Evolutionary conservation across 2,888 invertebrate species (phyloP).

Genomic region (Ypsolopha sequella): DNA sequence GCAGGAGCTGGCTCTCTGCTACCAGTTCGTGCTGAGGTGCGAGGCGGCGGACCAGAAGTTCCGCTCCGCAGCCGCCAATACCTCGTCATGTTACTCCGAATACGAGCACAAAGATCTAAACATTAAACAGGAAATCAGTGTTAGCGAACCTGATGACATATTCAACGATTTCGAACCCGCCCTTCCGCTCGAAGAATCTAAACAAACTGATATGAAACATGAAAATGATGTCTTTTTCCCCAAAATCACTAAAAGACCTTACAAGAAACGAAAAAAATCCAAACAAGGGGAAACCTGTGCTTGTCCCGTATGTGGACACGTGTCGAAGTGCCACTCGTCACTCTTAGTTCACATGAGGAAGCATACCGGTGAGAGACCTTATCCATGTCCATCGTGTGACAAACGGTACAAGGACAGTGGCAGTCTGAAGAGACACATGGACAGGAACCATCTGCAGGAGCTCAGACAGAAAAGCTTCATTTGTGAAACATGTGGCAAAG

Average conservation of each 20-base stretch:
- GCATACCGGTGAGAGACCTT: conserved; percentile 38
- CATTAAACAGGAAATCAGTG: neutral
- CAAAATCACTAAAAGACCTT: conserved; percentile 10
- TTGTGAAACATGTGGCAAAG: conserved; percentile 53
- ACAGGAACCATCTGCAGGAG: conserved; percentile 29
- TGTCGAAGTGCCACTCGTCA: conserved; percentile 31
- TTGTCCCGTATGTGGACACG: conserved; percentile 33
- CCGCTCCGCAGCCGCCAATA: conserved; percentile 12
- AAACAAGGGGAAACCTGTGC: conserved; percentile 13
- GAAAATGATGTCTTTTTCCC: conserved; percentile 7
- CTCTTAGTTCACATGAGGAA: conserved; percentile 36
- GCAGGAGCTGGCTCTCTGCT: conserved; percentile 26
- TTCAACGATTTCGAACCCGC: neutral
- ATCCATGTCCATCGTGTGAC: conserved; percentile 33
- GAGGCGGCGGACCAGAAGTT: conserved; percentile 36
- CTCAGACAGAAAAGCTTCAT: conserved; percentile 32
- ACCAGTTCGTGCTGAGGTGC: conserved; percentile 38
- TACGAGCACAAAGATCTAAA: neutral
- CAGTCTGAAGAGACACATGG: conserved; percentile 36
- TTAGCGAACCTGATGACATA: conserved; percentile 6
- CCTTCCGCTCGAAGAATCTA: conserved; percentile 4
- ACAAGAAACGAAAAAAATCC: conserved; percentile 16
- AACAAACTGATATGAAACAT: conserved; percentile 3
- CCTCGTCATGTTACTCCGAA: neutral
- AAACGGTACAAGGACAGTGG: conserved; percentile 41